Evolutionary conservation across 2,113 vertebrate species (phyloP), one percentile per base, ranked within the genome.

Genomic region (Sporophila hypoxantha): DNA sequence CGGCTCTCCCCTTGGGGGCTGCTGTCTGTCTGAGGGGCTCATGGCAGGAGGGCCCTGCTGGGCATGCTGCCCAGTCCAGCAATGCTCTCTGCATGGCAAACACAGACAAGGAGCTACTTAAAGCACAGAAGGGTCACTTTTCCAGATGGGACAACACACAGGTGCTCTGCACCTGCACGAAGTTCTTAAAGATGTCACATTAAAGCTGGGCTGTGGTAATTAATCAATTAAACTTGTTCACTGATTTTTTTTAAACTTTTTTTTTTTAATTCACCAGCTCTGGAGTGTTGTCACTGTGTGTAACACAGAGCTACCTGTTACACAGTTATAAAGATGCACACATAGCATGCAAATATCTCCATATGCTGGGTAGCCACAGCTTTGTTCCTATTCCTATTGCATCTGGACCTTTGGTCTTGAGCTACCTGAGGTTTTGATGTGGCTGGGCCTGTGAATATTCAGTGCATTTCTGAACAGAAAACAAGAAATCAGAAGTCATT

Each of bases 91-190:
- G 70, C 57, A n/a, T 46, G 23, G 29, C 2, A 81, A 83, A 68
- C 15, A 81, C 20, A 42, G 75, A 68, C 39, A 53, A 32, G 10
- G 5, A 15, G 30, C 9, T 9, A 3, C 6, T 36, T 17, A 10
- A 17, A 19, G 27, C 1, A 2, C 2, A 60, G 34, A 73, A 66
- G 11, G 8, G 29, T 32, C n/a, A 1, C 4, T 61, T 89, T 80
- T 41, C 26, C 32, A 34, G 23, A 10, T 2, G 18, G 14, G 23
- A 59, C 39, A 71, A 27, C 7, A 6, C 10, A 8, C 0, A 49
- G 10, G 25, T 37, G 34, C 3, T 34, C 17, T 3, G 0, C 26
- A 32, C 19, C 25, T 52, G 25, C 16, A 47, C 0, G 0, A 50
- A 5, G 13, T 19, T 36, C 25, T 62, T 65, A 30, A 74, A 67